Evolutionary conservation across 2,113 vertebrate species (phyloP), one percentile per base, ranked within the genome.

Genomic region (Salvator merianae): DNA sequence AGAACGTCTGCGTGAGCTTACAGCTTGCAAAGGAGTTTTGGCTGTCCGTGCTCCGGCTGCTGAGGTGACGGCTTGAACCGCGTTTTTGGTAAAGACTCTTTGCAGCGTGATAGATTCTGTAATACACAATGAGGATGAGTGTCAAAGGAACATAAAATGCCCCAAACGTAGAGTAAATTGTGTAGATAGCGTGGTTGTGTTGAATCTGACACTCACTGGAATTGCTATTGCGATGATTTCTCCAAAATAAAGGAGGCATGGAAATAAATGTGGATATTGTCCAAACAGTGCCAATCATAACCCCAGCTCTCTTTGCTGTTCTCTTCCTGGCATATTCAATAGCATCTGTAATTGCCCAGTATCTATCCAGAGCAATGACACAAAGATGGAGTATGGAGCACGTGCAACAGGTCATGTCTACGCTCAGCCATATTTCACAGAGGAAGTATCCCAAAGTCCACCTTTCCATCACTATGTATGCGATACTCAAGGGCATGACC

Each of bases 321-420:
- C 97, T 95, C 90, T 97, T 98, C 82, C 96, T 94, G 85, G 97
- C 95, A 0, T 98, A 98, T 74, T 97, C 97, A 0, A 98, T 95
- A 1, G 98, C 98, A 0, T 98, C 96, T 5, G 97, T 98, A 92
- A 98, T 98, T 76, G 98, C 97, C 97, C 98, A 98, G 93, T 98
- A 98, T 82, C 98, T 95, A 91, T 98, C 98, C 85, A 98, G 93
- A 0, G 98, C 97, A 71, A 98, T 98, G 76, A 97, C 97, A 1
- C 97, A 98, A 83, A 98, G 95, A 30, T 98, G 98, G 85, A 98
- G 95, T 89, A 98, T 98, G 10, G 98, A 98, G 79, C 97, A 98
- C 0, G 98, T 98, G 92, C 98, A 98, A 86, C 97, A 98, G 74
- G 97, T 98, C 97, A 98, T 98, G 90, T 98, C 98, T 0, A 98